A percentile compares a stretch with the other conserved stretches of the same genome.
These are phyloP conservation scores for Gulo gulo DNA, from an alignment of 2,113 vertebrate species.

Conservation along the genomic window DNA sequence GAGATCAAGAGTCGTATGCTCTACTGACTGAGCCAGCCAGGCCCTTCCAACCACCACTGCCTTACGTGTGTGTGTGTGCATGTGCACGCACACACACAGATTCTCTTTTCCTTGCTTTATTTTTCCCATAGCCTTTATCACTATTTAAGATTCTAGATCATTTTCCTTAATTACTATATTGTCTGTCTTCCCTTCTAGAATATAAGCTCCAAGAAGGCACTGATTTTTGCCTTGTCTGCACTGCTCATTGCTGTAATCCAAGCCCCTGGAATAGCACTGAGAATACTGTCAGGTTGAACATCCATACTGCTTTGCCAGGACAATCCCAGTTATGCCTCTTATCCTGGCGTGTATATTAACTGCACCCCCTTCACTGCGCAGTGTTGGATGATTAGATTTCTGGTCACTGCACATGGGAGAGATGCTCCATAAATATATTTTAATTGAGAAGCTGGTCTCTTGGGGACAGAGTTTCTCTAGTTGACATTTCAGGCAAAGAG, in stretches of 20 bases:
- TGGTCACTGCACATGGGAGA: not conserved
- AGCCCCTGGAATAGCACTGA: not conserved
- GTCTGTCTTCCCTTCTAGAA: not conserved
- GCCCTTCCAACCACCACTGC: not conserved
- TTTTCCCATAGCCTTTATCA: not conserved
- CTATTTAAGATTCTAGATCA: not conserved
- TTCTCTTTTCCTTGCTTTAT: not conserved
- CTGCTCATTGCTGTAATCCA: not conserved
- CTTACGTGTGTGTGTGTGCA: too few relatives aligned
- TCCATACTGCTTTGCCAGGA: not conserved
- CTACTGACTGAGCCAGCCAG: not conserved
- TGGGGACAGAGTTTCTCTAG: not conserved
- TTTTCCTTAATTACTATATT: not conserved
- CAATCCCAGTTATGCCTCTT: not conserved
- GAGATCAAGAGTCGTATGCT: not conserved
- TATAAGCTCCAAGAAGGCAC: not conserved
- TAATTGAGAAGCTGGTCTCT: not conserved
- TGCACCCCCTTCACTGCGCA: not conserved
- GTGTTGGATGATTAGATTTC: constrained; percentile 12
- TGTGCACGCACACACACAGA: not conserved
- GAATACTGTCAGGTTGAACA: not conserved
- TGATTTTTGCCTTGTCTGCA: not conserved
- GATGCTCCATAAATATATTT: not conserved
- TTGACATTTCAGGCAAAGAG: not conserved
- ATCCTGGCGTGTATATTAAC: not conserved